Base-by-base conservation (phyloP, 2,797 vertebrate species). In the Melanotaenia boesemani region DNA sequence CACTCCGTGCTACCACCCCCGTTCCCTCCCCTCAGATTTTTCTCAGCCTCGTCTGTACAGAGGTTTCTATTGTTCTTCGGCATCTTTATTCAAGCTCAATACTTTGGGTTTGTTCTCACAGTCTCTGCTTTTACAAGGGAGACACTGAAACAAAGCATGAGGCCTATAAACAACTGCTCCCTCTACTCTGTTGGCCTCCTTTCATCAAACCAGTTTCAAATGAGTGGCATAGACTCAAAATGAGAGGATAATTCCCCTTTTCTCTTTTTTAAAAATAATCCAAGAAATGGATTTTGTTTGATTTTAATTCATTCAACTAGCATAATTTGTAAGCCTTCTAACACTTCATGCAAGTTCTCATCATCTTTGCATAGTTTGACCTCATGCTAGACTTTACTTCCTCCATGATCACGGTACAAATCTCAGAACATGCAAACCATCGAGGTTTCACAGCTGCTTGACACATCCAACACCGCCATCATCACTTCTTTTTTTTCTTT, bases 1-100 rank as follows among this genome's bases (percentile, higher is more conserved):
- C 34, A 5, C 66, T 73, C 39, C 37, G 28, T 52, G 24, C 26
- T 28, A 11, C 28, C 37, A 20, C 39, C 28, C 26, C 39, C 20
- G 5, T 67, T 41, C 30, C 41, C 46, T 70, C 67, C 52, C 34
- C 63, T 70, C 39, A 32, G 65, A 71, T 72, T 79, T 80, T 73
- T 79, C 65, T 71, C 74, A 81, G 74, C 62, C 54, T 69, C 55
- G 77, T 76, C 68, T 84, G 44, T 77, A 84, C 72, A 84, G 77
- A 78, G 63, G 26, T 70, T 72, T 60, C 84, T 79, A 85, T 92
- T 91, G 89, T 92, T 81, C 74, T 73, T 69, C 58, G 71, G 71
- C 74, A 83, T 80, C 77, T 84, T 84, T 69, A 84, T 82, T 83
- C 74, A 79, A 57, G 81, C 72, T 76, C 83, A 86, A 77, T 79